phyloP scores from a whole-genome alignment of 37 sponge, comb jelly and placozoan genomes.

The Eunapius fragilis region DNA sequence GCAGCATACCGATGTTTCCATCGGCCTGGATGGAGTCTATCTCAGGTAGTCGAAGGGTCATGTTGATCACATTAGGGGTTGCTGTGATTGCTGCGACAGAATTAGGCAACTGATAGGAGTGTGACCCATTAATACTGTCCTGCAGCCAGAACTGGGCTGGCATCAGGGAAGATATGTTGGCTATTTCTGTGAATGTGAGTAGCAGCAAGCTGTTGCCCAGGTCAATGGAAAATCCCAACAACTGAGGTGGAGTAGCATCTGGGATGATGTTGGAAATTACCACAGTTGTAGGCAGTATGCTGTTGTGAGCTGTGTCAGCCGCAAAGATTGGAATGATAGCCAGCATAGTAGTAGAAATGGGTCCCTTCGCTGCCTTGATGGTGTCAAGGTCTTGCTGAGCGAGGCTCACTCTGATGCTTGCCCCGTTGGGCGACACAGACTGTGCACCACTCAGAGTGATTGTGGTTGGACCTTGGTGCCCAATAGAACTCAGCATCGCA shows the following conservation, averaged over 20 bases:
- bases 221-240: conserved; percentile 60
- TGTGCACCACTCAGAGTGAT: conserved; percentile 40
- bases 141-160: conserved; percentile 24
- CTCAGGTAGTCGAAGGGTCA: conserved; percentile 19
- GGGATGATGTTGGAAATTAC: conserved; percentile 29
- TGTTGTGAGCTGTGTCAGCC: conserved; percentile 77
- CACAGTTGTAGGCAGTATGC: conserved; percentile 35
- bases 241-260: conserved; percentile 52
- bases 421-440: conserved; percentile 36
- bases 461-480: neutral
- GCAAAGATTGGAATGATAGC: conserved; percentile 28
- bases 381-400: conserved; percentile 65
- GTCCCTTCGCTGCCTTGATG: conserved; percentile 28
- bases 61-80: conserved; percentile 15
- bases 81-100: conserved; percentile 14
- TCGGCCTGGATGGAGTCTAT: conserved; percentile 34
- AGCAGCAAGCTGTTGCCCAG: conserved; percentile 47
- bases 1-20: conserved; percentile 35
- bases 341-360: conserved; percentile 33
- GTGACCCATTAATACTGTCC: neutral
- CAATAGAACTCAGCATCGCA: conserved; percentile 32
- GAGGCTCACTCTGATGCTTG: conserved; percentile 42
- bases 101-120: neutral
- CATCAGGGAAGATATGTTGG: conserved; percentile 22
- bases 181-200: conserved; percentile 77